Evolutionary conservation across 1,140 invertebrate species (phyloP).

Genomic region (Sycophaga agraensis): DNA sequence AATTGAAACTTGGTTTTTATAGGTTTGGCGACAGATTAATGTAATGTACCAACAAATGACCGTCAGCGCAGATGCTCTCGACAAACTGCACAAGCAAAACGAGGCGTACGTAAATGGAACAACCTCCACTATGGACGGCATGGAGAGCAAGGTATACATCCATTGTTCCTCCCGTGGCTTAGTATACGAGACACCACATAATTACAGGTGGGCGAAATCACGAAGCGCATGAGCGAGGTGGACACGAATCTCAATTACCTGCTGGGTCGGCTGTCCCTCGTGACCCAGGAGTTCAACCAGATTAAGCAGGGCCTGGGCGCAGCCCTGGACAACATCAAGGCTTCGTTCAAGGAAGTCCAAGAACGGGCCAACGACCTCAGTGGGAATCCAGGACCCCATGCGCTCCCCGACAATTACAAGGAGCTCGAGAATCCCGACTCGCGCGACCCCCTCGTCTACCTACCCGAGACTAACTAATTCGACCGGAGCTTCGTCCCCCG

Average conservation of each 20-base stretch:
- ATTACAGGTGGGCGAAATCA: slow-evolving; percentile 69
- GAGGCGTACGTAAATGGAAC: slow-evolving; percentile 80
- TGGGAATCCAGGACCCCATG: slow-evolving; percentile 46
- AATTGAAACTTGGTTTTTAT: background rate
- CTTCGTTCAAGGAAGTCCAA: slow-evolving; percentile 68
- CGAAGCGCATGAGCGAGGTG: slow-evolving; percentile 77
- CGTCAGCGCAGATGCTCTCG: slow-evolving; percentile 72
- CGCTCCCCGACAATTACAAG: slow-evolving; percentile 47
- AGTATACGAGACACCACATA: too few species aligned
- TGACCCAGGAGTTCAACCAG: slow-evolving; percentile 83
- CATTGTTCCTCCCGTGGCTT: too few species aligned
- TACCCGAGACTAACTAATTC: too few species aligned
- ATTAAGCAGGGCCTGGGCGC: slow-evolving; percentile 75
- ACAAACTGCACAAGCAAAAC: slow-evolving; percentile 76
- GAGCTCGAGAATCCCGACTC: slow-evolving; percentile 35
- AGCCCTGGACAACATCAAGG: slow-evolving; percentile 72
- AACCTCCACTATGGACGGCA: slow-evolving; percentile 75
- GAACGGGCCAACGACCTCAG: slow-evolving; percentile 58
- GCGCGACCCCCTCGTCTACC: background rate
- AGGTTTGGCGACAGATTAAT: slow-evolving; percentile 83
- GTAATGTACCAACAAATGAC: slow-evolving; percentile 85
- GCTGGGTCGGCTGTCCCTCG: slow-evolving; percentile 75
- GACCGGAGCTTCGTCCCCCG: too few species aligned
- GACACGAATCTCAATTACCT: slow-evolving; percentile 84
- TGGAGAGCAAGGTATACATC: slow-evolving; percentile 75